Base-by-base conservation (phyloP, 2,113 vertebrate genomes). In the Rafetus swinhoei region DNA sequence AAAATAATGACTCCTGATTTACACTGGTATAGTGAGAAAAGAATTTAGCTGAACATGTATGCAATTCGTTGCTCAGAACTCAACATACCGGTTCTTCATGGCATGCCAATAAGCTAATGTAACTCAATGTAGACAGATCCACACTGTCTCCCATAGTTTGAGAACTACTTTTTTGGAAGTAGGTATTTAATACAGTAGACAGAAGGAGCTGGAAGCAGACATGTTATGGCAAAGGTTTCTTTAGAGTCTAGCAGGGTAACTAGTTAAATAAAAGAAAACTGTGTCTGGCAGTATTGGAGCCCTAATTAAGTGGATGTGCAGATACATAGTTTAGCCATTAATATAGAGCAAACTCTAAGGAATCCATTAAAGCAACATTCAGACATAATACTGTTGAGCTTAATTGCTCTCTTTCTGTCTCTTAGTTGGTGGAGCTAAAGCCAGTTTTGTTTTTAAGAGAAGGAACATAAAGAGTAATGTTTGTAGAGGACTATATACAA, bases 311-410 rank as follows among this genome's bases (percentile, higher is more conserved):
- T 86, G 93, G 11, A 97, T 94, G 94, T 60, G 94, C 93, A 91
- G 95, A 96, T 97, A 81, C 69, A 45, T 54, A 69, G 95, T 95
- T 97, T 96, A 97, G 96, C 97, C 95, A 74, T 86, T 96, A 89
- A 60, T 84, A 88, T 13, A 24, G 0, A 72, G 65, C n/a, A 4
- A 94, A 95, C 91, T 90, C 89, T 92, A 96, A 97, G 95, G 87
- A 88, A 90, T 89, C 86, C 81, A 87, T 85, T 93, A 79, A 93
- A 97, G 93, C 95, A 94, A 97, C 96, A 97, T 97, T 10, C 91
- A 94, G 87, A 89, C 69, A 29, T 92, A 86, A 35, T 50, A 83
- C 0, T 4, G 74, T 84, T 95, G 55, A 93, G 85, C 60, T 92
- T 94, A 97, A 97, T 96, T 94, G 85, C 76, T 90, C 11, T 86